phyloP scores from a whole-genome alignment of 2,113 vertebrate genomes.

The Lagopus muta region DNA sequence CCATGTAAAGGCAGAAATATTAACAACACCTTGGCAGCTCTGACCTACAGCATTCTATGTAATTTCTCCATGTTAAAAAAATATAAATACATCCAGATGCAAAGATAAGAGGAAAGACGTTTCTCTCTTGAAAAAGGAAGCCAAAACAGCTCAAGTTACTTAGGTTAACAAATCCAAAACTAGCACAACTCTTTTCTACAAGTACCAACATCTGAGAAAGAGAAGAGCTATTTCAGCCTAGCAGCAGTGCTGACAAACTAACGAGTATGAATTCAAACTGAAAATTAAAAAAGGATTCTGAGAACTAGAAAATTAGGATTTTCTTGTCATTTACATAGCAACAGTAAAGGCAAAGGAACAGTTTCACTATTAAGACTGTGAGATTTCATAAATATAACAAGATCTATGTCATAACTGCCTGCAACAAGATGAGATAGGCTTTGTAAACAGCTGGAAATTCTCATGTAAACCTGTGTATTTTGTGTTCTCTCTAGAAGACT shows the following conservation, averaged over 20 bases:
- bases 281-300: neutral
- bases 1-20: neutral
- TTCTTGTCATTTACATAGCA: neutral
- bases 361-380: neutral
- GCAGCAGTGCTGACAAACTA: neutral
- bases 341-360: neutral
- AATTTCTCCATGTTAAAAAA: neutral
- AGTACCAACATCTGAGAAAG: neutral
- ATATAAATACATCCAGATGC: neutral
- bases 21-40: neutral
- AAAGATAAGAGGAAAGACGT: neutral
- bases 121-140: neutral
- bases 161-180: neutral
- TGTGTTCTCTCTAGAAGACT: neutral
- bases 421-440: neutral
- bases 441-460: neutral
- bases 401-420: neutral
- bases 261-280: neutral
- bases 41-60: neutral
- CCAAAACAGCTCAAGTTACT: neutral
- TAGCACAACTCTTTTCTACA: neutral
- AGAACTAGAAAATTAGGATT: neutral
- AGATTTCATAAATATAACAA: neutral
- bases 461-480: accelerated
- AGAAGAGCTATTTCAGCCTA: neutral